Base-by-base conservation (phyloP, 2,888 invertebrate species). In the Idaea biselata region DNA sequence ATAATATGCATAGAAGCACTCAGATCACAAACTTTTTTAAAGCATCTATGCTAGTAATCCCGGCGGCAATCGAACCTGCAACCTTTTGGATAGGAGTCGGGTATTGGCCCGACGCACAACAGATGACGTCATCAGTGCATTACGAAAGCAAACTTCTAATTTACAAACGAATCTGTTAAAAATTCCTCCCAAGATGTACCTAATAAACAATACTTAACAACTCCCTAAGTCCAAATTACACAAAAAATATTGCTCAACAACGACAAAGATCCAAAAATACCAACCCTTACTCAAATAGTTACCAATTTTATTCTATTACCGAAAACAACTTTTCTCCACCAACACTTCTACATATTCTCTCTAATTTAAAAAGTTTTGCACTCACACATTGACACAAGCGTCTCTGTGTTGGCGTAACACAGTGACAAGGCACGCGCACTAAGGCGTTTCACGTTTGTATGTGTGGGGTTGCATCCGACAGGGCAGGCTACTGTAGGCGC, bases 401-500 rank as follows among this genome's bases (percentile, higher is more conserved):
- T 44, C 8, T 44, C 11, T 44, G 44, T 44, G 44, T 44, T 25
- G 44, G 11, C 11, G 14, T 2, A 44, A 44, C 44, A 44, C 44
- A 44, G 44, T 11, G 44, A 44, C 44, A 44, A 8, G 5, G 2
- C 44, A 44, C 44, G 8, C 44, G 6, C 44, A 44, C 44, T 44
- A 14, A 44, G 44, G 14, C 44, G 11, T 44, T 16, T 11, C 2
- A 32, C 16, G 55, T 16, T 55, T 16, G 56, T 56, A 17, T 56
- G 56, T 18, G 56, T 56, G 17, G 17, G 56, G 56, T 18, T 56
- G 56, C 56, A 56, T 56, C 56, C 56, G 17, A 56, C 56, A 18
- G 18, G 18, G 18, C 18, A 56, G 18, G 17, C n/a, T 17, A 55
- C n/a, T 55, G 32, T 25, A 32, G 32, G n/a, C 16, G 33, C 31